A percentile compares a stretch with the other conserved stretches of the same genome.
Evolutionary conservation across 2,797 vertebrate genomes (phyloP).

Genomic region (Bradypodion ventrale): DNA sequence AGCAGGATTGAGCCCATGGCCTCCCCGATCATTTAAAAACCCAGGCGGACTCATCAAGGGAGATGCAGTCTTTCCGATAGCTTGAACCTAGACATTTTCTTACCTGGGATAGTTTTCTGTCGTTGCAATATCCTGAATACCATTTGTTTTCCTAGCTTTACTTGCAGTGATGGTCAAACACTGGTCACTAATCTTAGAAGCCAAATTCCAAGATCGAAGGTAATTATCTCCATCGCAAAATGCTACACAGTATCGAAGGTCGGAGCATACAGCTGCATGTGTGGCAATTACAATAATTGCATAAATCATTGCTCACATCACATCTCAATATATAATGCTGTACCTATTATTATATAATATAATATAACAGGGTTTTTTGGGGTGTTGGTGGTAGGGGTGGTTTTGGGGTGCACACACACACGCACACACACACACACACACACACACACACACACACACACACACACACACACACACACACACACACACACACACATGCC

Average conservation of each 20-base stretch:
- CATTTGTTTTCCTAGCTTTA: constrained; percentile 61
- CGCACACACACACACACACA: too few relatives aligned
- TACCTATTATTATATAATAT: too few relatives aligned
- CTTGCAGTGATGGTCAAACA: constrained; percentile 72
- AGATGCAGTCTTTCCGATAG: too few relatives aligned
- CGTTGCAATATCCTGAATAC: constrained; percentile 67
- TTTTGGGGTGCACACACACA: too few relatives aligned
- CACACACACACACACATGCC: too few relatives aligned
- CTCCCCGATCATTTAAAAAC: too few relatives aligned
- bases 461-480: too few relatives aligned
- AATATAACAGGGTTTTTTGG: too few relatives aligned
- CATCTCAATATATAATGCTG: background rate
- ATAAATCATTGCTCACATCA: background rate
- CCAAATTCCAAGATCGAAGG: constrained; percentile 70
- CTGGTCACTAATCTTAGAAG: constrained; percentile 71
- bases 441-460: too few relatives aligned
- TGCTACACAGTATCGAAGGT: constrained; percentile 69
- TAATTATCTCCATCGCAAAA: constrained; percentile 69
- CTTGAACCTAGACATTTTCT: background rate
- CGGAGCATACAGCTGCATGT: constrained; percentile 65
- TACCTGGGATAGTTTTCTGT: constrained; percentile 66
- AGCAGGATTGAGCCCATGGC: too few relatives aligned
- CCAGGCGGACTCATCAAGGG: too few relatives aligned
- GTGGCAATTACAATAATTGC: constrained; percentile 22
- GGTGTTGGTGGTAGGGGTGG: too few relatives aligned